Conservation (phyloP, 2,797 vertebrate species). For the Mus spretus region DNA sequence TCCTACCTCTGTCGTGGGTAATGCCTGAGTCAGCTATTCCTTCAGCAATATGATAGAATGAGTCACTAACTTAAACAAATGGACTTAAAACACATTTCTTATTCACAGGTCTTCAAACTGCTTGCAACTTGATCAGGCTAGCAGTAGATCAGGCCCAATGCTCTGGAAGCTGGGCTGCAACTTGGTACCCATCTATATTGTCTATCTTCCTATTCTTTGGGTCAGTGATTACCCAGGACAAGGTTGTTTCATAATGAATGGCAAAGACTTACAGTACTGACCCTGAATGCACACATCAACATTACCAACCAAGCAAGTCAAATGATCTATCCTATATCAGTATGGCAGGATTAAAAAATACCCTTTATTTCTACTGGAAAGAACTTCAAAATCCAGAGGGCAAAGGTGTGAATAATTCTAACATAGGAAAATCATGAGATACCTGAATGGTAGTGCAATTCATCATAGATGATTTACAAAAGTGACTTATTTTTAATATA, state of each 20-base stretch:
- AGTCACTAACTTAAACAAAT: background rate
- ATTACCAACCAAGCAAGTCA: background rate
- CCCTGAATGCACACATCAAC: background rate
- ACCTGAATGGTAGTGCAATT: background rate
- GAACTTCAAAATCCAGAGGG: slow-evolving; percentile 16
- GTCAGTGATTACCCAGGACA: background rate
- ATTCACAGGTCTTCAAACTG: background rate
- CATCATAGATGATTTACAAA: slow-evolving; percentile 2
- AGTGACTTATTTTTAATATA: background rate
- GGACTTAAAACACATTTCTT: background rate
- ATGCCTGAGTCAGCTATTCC: background rate
- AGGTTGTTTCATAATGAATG: background rate
- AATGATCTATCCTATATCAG: background rate
- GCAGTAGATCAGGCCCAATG: background rate
- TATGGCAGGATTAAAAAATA: background rate
- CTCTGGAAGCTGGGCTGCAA: background rate
- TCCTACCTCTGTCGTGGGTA: background rate
- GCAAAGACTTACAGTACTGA: background rate
- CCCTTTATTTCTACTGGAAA: background rate
- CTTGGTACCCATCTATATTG: too few species aligned
- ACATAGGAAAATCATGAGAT: background rate
- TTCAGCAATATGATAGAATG: background rate
- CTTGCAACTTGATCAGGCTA: background rate
- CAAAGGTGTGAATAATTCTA: background rate
- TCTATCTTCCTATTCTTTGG: background rate